Evolutionary conservation across 1,140 invertebrate species (phyloP).

Genomic region (Scaptodrosophila lebanonensis): DNA sequence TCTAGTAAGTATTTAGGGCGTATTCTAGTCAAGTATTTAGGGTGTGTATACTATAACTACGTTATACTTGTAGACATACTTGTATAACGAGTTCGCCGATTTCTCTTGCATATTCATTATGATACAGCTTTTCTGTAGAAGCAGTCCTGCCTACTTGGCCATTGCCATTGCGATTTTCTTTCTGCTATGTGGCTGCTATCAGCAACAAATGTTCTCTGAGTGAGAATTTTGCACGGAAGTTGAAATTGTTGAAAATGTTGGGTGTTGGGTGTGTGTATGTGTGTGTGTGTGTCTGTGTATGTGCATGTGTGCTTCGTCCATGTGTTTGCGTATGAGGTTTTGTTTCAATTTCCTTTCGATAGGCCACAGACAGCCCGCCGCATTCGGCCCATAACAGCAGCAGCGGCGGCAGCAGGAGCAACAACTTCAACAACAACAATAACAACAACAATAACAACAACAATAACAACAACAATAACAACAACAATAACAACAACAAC

Average conservation of each 20-base stretch:
- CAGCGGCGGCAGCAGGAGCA: slow-evolving; percentile 57
- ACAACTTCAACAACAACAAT: too few relatives aligned
- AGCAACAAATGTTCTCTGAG: slow-evolving; percentile 60
- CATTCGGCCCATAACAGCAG: slow-evolving; percentile 1
- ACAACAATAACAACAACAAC: too few relatives aligned
- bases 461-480: too few relatives aligned
- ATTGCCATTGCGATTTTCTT: neutral
- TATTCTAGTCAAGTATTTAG: too few relatives aligned
- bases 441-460: too few relatives aligned
- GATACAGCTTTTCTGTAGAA: too few relatives aligned
- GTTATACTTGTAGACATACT: too few relatives aligned
- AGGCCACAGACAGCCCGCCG: slow-evolving; percentile 64
- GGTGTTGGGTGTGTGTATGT: slow-evolving; percentile 16
- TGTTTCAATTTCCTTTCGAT: slow-evolving; percentile 75
- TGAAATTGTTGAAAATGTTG: slow-evolving; percentile 36
- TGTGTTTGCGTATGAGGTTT: slow-evolving; percentile 74
- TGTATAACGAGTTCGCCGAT: too few relatives aligned
- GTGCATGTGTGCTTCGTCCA: slow-evolving; percentile 26
- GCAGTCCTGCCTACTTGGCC: too few relatives aligned
- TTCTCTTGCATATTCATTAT: too few relatives aligned
- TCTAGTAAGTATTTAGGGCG: too few relatives aligned
- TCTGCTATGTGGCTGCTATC: slow-evolving; percentile 43
- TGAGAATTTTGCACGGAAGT: slow-evolving; percentile 52
- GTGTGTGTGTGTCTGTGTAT: neutral
- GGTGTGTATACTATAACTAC: too few relatives aligned